Evolutionary conservation across 2,888 invertebrate genomes (phyloP), one percentile per base, ranked within the genome.

Genomic region (Yponomeuta evonymella): DNA sequence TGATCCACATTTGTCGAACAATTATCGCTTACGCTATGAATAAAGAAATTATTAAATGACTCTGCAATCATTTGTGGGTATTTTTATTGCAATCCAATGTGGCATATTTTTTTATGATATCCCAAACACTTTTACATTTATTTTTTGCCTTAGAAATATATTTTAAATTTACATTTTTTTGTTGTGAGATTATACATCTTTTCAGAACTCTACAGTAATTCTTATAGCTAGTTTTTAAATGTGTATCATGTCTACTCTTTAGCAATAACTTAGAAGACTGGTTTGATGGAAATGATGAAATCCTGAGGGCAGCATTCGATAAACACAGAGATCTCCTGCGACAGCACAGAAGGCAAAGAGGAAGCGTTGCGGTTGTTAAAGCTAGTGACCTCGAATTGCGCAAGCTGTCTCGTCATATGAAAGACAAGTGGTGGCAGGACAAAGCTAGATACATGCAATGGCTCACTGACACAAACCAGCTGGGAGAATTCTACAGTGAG

Each of bases 81-180:
- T 29, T n/a, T 64, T 64, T 64, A 3, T 64, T 64, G 29, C 23
- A 64, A 23, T 64, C 64, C 4, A 64, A 29, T 64, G 64, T 64
- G 2, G 29, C 23, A 29, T 64, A 29, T 64, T 64, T 64, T 29
- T 64, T 64, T 29, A 64, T 64, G 4, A 64, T 29, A 64, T 64
- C 64, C 64, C 64, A 64, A 6, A 11, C 64, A 29, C 64, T 29
- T 64, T 64, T 64, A 9, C 64, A 64, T 64, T 64, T 64, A 23
- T 64, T 64, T 64, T 29, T 64, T n/a, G 64, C 64, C 5, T 64
- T 64, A 4, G 9, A 29, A 64, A 64, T 64, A 29, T 64, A 64
- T 64, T 64, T 64, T 29, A 11, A 11, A 23, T 64, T 64, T 30
- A n/a, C 64, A 23, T 23, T 23, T 64, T 29, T 23, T 64, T 29